These are phyloP conservation scores for Branchellion lobata DNA, from an alignment of 2,888 invertebrate genomes.

Conservation along the genomic window DNA sequence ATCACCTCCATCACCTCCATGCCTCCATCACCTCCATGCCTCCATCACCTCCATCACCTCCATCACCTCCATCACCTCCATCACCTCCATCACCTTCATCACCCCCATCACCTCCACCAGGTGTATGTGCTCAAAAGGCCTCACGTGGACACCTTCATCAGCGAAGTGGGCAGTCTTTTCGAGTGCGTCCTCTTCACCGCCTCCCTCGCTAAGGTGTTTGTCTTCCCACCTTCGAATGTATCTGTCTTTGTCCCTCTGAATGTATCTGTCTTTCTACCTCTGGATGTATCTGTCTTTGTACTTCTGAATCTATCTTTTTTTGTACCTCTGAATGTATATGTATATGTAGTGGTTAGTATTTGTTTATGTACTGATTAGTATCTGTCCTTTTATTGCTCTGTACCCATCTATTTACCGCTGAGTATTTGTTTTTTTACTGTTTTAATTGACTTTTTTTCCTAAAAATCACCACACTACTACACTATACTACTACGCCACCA, in stretches of 20 bases:
- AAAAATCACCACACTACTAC: too few species aligned
- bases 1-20: too few species aligned
- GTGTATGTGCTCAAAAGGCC: conserved; percentile 39
- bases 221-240: too few species aligned
- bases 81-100: too few species aligned
- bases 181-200: conserved; percentile 42
- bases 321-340: conserved; percentile 1
- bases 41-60: too few species aligned
- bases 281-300: not conserved
- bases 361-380: too few species aligned
- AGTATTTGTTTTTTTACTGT: too few species aligned
- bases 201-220: conserved; percentile 36
- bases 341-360: not conserved
- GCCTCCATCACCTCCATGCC: not conserved
- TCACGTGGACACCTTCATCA: conserved; percentile 26
- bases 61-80: not conserved
- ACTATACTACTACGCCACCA: too few species aligned
- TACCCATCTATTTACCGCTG: too few species aligned
- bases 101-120: conserved; percentile 1
- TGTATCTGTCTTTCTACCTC: not conserved
- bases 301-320: not conserved
- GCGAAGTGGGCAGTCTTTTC: conserved; percentile 24
- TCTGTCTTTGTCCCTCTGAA: not conserved
- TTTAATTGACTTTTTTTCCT: too few species aligned
- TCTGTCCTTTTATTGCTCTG: too few species aligned